phyloP scores from a whole-genome alignment of 1,140 invertebrate species.

The Neodiprion virginianus region DNA sequence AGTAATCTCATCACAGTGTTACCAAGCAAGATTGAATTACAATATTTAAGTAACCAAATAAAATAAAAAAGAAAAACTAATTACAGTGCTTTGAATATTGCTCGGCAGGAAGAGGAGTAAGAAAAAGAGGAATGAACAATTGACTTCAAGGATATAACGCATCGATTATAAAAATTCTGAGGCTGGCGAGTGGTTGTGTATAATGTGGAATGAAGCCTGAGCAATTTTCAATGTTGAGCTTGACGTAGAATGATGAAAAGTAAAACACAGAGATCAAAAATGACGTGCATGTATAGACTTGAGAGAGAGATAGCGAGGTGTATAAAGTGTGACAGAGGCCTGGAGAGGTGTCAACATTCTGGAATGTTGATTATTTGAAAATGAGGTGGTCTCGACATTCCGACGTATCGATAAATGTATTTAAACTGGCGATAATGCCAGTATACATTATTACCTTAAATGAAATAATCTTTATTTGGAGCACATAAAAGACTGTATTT shows the following conservation, averaged over 20 bases:
- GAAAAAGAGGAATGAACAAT: conserved; percentile 33
- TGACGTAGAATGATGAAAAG: conserved; percentile 10
- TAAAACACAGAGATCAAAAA: conserved; percentile 5
- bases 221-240: too few species aligned
- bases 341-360: conserved; percentile 58
- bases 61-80: too few species aligned
- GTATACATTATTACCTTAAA: neutral
- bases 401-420: conserved; percentile 14
- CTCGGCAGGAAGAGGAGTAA: conserved; percentile 11
- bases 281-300: neutral
- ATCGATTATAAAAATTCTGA: too few species aligned
- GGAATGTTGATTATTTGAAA: conserved; percentile 54
- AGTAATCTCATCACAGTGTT: too few species aligned
- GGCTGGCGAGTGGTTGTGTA: too few species aligned
- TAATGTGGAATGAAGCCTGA: too few species aligned
- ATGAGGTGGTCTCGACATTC: conserved; percentile 26
- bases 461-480: conserved; percentile 4
- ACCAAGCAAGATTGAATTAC: too few species aligned
- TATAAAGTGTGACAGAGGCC: conserved; percentile 2
- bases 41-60: too few species aligned
- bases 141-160: too few species aligned
- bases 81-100: too few species aligned
- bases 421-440: too few species aligned
- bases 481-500: conserved; percentile 1
- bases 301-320: neutral